Base-by-base conservation (phyloP, 1,140 invertebrate species). In the Argopecten irradians region DNA sequence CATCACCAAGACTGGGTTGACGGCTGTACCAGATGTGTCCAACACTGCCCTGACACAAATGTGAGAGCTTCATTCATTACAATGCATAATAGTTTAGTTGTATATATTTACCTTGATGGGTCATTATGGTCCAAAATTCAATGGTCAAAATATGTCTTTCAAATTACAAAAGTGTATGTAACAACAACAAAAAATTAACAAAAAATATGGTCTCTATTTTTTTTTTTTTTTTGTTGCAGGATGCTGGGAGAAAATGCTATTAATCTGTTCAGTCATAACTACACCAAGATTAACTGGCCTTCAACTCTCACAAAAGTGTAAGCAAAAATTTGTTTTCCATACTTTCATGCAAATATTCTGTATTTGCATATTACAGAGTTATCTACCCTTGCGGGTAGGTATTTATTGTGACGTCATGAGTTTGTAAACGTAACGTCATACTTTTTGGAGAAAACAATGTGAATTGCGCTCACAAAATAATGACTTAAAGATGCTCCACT, bases 231-330 rank as follows among this genome's bases (percentile, higher is more conserved):
- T 34, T 22, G 9, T 84, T 84, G 11, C 85, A 90, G 89, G 89
- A 90, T 90, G 89, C 46, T 90, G 8, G 34, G 84, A 84, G 85
- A 88, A n/a, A 90, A 90, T 35, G 39, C 55, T 83, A 90, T 90
- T 22, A 90, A 90, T 43, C 88, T 90, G 36, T 90, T 88, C 43
- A 71, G 55, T 28, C 87, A 90, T 33, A 90, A 90, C 39, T 87
- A 88, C 85, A 90, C 89, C 82, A 88, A 90, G 82, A 87, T 87
- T 33, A 90, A 34, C 13, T 90, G 89, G 89, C 89, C 89, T 13
- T 32, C 89, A 1, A 86, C 39, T 22, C 82, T 90, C 16, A 90
- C 85, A 11, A 86, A 85, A 87, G 39, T 90, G 89, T 90, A 84
- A 88, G 89, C 87, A 85, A 28, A 39, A 8, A 8, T 43, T 22